Percentiles rank a stretch among this genome's conserved stretches.
Conservation (phyloP, 2,113 vertebrate genomes). For the Rhinogobius similis region DNA sequence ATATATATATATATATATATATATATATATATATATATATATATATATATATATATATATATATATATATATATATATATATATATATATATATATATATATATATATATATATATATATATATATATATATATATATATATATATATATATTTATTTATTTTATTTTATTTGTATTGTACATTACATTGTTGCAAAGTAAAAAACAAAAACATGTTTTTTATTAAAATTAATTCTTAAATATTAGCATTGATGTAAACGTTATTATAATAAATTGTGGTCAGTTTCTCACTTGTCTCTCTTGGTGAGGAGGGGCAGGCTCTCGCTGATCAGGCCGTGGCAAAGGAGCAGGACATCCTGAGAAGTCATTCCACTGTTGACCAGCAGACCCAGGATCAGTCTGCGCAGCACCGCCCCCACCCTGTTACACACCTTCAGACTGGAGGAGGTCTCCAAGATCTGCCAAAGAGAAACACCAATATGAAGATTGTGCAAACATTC, state of each 20-base stretch:
- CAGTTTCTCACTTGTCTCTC: slow-evolving; percentile 84
- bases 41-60: too few relatives aligned
- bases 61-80: too few relatives aligned
- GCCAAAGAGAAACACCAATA: neutral
- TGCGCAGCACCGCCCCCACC: slow-evolving; percentile 85
- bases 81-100: too few relatives aligned
- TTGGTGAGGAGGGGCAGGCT: slow-evolving; percentile 91
- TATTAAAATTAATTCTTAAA: too few relatives aligned
- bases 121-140: too few relatives aligned
- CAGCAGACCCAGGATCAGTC: slow-evolving; percentile 86
- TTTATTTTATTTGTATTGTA: too few relatives aligned
- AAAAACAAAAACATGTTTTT: too few relatives aligned
- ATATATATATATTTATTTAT: too few relatives aligned
- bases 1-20: too few relatives aligned
- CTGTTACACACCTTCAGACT: slow-evolving; percentile 89
- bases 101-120: too few relatives aligned
- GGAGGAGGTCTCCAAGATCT: slow-evolving; percentile 88
- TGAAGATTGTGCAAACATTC: neutral
- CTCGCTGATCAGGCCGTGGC: slow-evolving; percentile 91
- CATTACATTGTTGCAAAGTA: too few relatives aligned
- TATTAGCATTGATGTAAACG: neutral
- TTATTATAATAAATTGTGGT: neutral
- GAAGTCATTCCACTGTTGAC: slow-evolving; percentile 84
- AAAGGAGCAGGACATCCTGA: slow-evolving; percentile 86
- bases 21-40: too few relatives aligned